Base-by-base conservation (phyloP, 35 echinoderm and acorn worm species). In the Heliocidaris tuberculata region DNA sequence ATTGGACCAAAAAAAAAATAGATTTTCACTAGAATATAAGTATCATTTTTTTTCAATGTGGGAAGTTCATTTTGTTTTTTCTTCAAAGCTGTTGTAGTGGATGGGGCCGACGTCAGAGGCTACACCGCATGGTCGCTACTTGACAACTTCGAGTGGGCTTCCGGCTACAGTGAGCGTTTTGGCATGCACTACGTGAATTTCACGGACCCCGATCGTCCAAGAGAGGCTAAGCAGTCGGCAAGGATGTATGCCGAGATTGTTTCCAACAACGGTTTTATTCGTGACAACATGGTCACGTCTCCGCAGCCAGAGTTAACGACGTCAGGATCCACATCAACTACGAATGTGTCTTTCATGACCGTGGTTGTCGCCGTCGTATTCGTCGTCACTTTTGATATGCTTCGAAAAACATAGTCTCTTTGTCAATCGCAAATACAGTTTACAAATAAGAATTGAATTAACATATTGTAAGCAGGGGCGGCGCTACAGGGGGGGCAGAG, bases 151-250 rank as follows among this genome's bases (percentile, higher is more conserved):
- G 96, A 97, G 78, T 97, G 96, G 96, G 94, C 91, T 6, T 47
- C 96, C 8, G 96, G 96, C 15, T 97, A 97, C 52, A 95, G 90
- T 27, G 94, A 97, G 48, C 65, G 96, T 90, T 97, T 97, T 56
- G 96, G 96, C 78, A 71, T 97, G 13, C 94, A 97, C 70, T 95
- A 97, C 86, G 94, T 97, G 13, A 92, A 97, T 19, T 97, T 97
- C 60, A 50, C 89, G 27, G 94, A 97, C 50, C 90, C 85, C 19
- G 85, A 87, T 7, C 47, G 94, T 15, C 71, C 92, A 3, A 87
- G 96, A 70, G 94, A 61, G 61, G 90, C 96, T 48, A 97, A 97
- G 60, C 13, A 49, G 50, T 97, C 96, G 16, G 96, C 92, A 17
- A 90, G 56, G 11, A 49, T 85, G 15, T 97, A 97, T 87, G 85